Percentiles rank a stretch among this genome's conserved stretches.
phyloP scores from a whole-genome alignment of 1,140 invertebrate genomes.

The Pseudomyrmex gracilis region DNA sequence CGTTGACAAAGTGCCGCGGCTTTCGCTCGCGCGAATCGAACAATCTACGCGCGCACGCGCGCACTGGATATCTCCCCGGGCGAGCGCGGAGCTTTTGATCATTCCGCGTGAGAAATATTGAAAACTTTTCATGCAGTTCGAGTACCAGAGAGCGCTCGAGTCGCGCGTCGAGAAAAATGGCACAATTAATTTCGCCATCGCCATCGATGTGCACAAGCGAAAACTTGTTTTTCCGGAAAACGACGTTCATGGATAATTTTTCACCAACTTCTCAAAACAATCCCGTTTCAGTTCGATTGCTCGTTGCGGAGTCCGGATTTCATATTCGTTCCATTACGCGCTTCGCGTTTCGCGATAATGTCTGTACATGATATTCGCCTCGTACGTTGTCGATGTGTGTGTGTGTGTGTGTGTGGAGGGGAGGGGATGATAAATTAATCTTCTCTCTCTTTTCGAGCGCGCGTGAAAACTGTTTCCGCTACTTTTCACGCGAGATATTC shows the following conservation, averaged over 20 bases:
- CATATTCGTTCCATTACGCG: background rate
- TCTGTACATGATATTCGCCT: background rate
- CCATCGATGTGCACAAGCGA: slow-evolving; percentile 8
- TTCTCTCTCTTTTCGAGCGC: no score
- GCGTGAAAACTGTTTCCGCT: background rate
- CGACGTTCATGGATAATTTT: background rate
- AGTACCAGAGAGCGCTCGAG: background rate
- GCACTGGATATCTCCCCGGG: slow-evolving; percentile 58
- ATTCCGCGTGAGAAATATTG: slow-evolving; percentile 43
- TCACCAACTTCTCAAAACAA: background rate
- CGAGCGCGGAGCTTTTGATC: slow-evolving; percentile 26
- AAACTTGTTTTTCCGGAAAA: slow-evolving; percentile 16
- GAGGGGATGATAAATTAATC: slow-evolving; percentile 32
- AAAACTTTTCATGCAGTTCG: slow-evolving; percentile 38
- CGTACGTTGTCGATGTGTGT: background rate
- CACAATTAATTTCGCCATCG: slow-evolving; percentile 53
- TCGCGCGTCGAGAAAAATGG: slow-evolving; percentile 38
- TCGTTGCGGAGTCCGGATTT: background rate
- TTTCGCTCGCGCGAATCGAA: slow-evolving; percentile 65
- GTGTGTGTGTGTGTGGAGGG: no score
- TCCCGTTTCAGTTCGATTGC: background rate
- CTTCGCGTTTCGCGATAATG: background rate
- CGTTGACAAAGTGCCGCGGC: slow-evolving; percentile 68
- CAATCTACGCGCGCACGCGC: slow-evolving; percentile 55
- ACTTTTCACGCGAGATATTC: background rate